Conservation (phyloP, 2,888 invertebrate species). For the Acheta domesticus region DNA sequence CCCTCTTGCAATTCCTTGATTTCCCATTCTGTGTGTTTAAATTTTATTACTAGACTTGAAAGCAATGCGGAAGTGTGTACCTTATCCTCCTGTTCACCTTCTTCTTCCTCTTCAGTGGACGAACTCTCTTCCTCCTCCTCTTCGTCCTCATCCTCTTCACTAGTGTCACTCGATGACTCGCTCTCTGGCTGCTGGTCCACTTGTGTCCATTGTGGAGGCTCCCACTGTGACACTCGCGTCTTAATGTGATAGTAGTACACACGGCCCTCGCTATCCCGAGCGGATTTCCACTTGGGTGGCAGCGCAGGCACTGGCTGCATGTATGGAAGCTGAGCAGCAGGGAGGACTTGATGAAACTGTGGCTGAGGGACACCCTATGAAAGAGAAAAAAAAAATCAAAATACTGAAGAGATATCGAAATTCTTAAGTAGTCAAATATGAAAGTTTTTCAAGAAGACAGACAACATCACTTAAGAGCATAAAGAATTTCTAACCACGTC, state of each 20-base stretch:
- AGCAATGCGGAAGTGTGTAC: conserved; percentile 34
- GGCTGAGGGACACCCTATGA: conserved; percentile 31
- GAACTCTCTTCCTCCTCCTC: conserved; percentile 42
- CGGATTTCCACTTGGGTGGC: conserved; percentile 85
- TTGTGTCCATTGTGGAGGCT: conserved; percentile 56
- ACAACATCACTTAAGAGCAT: too few relatives aligned
- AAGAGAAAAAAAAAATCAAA: conserved; percentile 1
- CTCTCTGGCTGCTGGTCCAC: conserved; percentile 35
- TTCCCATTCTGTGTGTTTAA: too few relatives aligned
- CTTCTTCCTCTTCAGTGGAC: conserved; percentile 41
- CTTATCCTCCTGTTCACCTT: conserved; percentile 43
- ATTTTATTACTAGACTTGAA: too few relatives aligned
- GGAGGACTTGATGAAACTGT: conserved; percentile 29
- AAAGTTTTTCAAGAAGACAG: too few relatives aligned
- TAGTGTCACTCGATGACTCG: conserved; percentile 30
- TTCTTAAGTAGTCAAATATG: too few relatives aligned
- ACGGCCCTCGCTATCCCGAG: conserved; percentile 75
- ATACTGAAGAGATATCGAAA: not conserved
- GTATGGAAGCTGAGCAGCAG: conserved; percentile 33
- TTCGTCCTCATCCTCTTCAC: conserved; percentile 38
- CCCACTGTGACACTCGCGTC: conserved; percentile 74
- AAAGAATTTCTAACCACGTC: too few relatives aligned
- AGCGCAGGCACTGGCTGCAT: conserved; percentile 53
- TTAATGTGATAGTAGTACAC: conserved; percentile 89
- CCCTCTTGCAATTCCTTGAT: too few relatives aligned